Evolutionary conservation across 2,113 vertebrate genomes (phyloP).

Genomic region (Ivindomyrus marchei): DNA sequence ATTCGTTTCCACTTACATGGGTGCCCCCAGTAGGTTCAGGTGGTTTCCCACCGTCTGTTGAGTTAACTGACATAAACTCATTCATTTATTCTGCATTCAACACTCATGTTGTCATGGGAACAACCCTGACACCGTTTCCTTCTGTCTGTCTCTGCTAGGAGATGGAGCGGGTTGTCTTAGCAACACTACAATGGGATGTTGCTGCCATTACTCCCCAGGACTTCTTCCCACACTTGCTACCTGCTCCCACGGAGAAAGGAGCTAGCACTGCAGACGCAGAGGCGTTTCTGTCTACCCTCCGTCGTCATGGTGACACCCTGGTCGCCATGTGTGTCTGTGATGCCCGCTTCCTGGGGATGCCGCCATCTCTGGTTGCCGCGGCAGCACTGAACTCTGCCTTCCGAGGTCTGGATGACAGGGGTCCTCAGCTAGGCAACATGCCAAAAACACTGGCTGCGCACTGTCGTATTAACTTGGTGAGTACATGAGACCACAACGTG

Average conservation of each 20-base stretch:
- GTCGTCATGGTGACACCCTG: constrained; percentile 65
- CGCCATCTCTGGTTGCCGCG: constrained; percentile 63
- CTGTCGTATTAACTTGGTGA: constrained; percentile 56
- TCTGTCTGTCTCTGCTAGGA: constrained; percentile 42
- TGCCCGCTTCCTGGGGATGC: constrained; percentile 57
- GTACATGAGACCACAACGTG: constrained; percentile 6
- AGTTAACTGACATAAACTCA: neutral
- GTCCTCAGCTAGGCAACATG: constrained; percentile 33
- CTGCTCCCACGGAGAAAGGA: constrained; percentile 34
- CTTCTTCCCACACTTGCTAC: constrained; percentile 66
- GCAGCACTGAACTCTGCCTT: constrained; percentile 61
- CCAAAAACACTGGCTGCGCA: constrained; percentile 49
- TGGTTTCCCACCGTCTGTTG: neutral
- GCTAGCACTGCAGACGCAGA: constrained; percentile 13
- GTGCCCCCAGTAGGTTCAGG: neutral
- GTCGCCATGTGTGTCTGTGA: constrained; percentile 65
- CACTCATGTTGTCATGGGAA: neutral
- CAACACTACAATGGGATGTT: constrained; percentile 65
- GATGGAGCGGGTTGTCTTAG: constrained; percentile 67
- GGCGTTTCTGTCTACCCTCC: constrained; percentile 45
- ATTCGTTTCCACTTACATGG: neutral
- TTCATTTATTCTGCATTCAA: neutral
- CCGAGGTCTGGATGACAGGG: constrained; percentile 48
- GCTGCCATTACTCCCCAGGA: constrained; percentile 67
- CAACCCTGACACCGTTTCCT: neutral